Conservation (phyloP, 2,888 invertebrate species). For the Pyrochroa serraticornis region DNA sequence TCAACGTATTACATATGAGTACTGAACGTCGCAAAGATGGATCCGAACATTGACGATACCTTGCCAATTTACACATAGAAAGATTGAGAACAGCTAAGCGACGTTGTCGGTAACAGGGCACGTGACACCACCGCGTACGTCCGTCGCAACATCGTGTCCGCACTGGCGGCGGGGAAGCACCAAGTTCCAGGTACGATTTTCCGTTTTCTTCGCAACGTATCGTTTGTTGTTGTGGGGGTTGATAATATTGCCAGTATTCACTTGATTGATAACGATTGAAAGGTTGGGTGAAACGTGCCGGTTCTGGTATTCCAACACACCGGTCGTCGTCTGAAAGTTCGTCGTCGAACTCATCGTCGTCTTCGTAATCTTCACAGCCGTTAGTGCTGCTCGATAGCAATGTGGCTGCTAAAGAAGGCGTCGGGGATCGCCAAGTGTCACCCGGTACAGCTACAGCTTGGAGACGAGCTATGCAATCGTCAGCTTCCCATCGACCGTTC, state of each 20-base stretch:
- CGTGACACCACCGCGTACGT: conserved; percentile 71
- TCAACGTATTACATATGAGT: conserved; percentile 89
- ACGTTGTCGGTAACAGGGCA: conserved; percentile 84
- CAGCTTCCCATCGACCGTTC: conserved; percentile 63
- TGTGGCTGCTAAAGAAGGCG: conserved; percentile 55
- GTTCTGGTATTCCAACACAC: conserved; percentile 61
- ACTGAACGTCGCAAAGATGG: conserved; percentile 89
- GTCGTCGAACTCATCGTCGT: conserved; percentile 68
- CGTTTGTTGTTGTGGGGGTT: conserved; percentile 71
- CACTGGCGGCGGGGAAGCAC: conserved; percentile 62
- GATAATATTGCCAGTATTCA: conserved; percentile 61
- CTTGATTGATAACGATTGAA: conserved; percentile 51
- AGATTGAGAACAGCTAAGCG: conserved; percentile 89
- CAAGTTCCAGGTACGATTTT: conserved; percentile 86
- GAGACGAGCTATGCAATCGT: conserved; percentile 69
- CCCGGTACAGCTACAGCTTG: conserved; percentile 74
- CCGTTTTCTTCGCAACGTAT: conserved; percentile 89
- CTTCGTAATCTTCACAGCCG: conserved; percentile 60
- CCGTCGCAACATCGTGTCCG: conserved; percentile 56
- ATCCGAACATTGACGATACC: conserved; percentile 86
- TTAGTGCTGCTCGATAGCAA: conserved; percentile 42
- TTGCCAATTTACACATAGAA: conserved; percentile 89
- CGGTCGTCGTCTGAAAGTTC: conserved; percentile 63
- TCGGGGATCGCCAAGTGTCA: conserved; percentile 62
- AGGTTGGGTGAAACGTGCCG: conserved; percentile 46